phyloP scores from a whole-genome alignment of 2,113 vertebrate genomes.

The Ptyas mucosa region DNA sequence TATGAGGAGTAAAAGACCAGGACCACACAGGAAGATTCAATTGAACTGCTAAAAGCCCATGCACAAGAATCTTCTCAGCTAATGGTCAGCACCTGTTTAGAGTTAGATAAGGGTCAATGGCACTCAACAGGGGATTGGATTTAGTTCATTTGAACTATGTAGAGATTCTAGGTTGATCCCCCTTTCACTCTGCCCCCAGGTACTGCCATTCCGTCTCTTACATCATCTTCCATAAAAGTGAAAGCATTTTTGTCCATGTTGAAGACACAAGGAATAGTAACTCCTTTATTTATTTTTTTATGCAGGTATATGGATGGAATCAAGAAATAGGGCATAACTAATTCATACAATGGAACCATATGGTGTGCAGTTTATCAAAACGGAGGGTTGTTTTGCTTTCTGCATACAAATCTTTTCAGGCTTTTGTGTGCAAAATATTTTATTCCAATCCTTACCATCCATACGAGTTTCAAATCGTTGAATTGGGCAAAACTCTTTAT shows the following conservation, averaged over 20 bases:
- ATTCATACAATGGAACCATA: too few species aligned
- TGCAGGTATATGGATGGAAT: background rate
- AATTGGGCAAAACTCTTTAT: background rate
- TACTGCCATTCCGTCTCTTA: background rate
- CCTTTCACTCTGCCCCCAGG: background rate
- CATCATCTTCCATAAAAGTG: background rate
- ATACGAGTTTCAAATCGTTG: background rate
- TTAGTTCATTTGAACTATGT: background rate
- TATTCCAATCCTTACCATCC: background rate
- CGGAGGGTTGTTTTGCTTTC: background rate
- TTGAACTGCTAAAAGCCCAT: background rate
- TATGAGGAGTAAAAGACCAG: background rate
- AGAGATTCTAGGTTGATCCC: background rate
- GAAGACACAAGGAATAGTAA: background rate
- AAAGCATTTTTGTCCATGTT: background rate
- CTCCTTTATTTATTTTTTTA: background rate
- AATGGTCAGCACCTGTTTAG: background rate
- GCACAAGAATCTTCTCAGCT: background rate
- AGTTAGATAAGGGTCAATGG: background rate
- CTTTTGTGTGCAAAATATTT: background rate
- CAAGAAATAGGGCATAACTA: background rate
- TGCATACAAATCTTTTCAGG: background rate
- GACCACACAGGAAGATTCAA: background rate
- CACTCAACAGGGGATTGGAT: background rate
- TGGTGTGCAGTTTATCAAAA: background rate